Evolutionary conservation across 2,113 vertebrate species (phyloP), one percentile per base, ranked within the genome.

Genomic region (Rhegmatorhina hoffmannsi): DNA sequence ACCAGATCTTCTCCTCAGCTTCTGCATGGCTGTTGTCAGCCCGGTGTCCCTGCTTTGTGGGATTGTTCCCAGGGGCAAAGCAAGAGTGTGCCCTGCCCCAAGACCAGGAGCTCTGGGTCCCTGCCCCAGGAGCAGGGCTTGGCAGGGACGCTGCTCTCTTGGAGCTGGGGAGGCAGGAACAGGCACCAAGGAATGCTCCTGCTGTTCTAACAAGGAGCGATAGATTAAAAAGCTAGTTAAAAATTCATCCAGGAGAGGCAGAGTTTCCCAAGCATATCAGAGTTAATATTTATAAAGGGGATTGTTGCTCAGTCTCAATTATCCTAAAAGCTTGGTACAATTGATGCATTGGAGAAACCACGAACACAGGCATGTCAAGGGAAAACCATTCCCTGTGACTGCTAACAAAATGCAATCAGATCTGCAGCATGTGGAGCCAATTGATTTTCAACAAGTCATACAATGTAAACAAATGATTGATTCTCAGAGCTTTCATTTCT

Each of bases 251-350:
- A 93, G 96, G 94, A 95, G 94, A 96, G 88, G 94, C 96, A 87
- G 94, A 94, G 87, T 79, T 95, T 97, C 86, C 96, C 96, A 97
- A 98, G 97, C 97, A 97, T 97, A 96, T 92, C 97, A 87, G 81
- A 96, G 97, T 98, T 98, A 98, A 98, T 98, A 98, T 98, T 98
- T 98, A 98, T 98, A 95, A 96, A 97, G 90, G 84, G 91, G 93
- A 95, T 84, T 94, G 95, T 97, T 96, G 95, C 97, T 97, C 94
- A 93, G 87, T 96, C 95, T 96, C 97, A 97, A 97, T 98, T 98
- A 97, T 97, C 96, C 86, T 73, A 84, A 95, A 87, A 96, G 94
- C 96, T 28, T 28, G 86, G 74, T 95, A 90, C 87, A 96, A 96
- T 58, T 43, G 89, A 82, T 78, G 90, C 70, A n/a, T 49, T 80